Conservation (phyloP, 2,113 vertebrate species). For the Cinclus cinclus region DNA sequence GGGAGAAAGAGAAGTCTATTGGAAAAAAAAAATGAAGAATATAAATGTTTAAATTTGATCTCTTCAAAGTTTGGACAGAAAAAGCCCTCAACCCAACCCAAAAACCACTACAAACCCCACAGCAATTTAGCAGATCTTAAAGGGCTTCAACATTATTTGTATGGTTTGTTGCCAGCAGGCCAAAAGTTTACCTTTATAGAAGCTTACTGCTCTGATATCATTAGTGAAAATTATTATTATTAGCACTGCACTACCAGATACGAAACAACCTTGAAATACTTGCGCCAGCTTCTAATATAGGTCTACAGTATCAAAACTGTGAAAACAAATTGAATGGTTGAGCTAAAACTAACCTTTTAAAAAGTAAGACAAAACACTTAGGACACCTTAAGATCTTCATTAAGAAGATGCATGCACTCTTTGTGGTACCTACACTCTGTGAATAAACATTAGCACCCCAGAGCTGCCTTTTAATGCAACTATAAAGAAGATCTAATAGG, state of each 20-base stretch:
- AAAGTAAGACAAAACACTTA: neutral
- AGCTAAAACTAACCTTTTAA: neutral
- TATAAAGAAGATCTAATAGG: neutral
- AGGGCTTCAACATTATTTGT: neutral
- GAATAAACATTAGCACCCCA: neutral
- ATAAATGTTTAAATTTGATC: neutral
- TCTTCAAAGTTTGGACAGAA: neutral
- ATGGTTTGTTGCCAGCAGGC: neutral
- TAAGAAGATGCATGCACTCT: neutral
- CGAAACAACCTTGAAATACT: neutral
- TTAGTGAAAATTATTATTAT: neutral
- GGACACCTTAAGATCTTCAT: neutral
- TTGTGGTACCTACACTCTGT: neutral
- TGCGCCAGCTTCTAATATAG: neutral
- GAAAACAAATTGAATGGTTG: neutral
- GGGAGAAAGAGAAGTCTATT: neutral
- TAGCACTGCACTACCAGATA: neutral
- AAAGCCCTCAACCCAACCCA: neutral
- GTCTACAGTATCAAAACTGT: neutral
- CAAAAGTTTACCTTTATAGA: neutral
- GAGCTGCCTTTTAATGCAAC: neutral
- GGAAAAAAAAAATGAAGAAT: neutral
- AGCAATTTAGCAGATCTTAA: neutral
- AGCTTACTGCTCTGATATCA: neutral
- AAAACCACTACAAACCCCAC: neutral